These are phyloP conservation scores for Brachyptera risi DNA, from an alignment of 2,888 invertebrate genomes.

Conservation along the genomic window DNA sequence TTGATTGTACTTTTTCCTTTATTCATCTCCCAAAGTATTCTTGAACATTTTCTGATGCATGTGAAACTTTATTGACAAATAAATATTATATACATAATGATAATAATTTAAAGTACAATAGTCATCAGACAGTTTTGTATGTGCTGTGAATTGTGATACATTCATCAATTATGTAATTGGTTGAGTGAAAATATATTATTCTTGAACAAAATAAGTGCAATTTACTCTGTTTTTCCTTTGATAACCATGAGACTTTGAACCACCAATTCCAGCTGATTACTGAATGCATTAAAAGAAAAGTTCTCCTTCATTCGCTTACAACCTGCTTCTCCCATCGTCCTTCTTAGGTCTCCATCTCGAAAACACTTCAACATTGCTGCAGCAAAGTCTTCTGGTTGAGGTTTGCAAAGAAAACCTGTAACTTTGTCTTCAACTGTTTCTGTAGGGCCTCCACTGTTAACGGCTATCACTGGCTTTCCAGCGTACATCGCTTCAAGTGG, in stretches of 20 bases:
- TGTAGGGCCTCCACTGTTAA: slow-evolving; percentile 91
- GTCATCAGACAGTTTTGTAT: background rate
- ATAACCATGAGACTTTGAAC: slow-evolving; percentile 19
- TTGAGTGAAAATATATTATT: slow-evolving; percentile 3
- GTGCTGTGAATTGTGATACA: slow-evolving; percentile 15
- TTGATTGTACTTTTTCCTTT: too few relatives aligned
- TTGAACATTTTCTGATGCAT: too few relatives aligned
- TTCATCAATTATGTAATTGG: too few relatives aligned
- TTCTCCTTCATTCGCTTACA: slow-evolving; percentile 66
- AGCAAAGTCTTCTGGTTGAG: slow-evolving; percentile 67
- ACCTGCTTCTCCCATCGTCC: slow-evolving; percentile 72
- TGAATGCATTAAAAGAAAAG: slow-evolving; percentile 82
- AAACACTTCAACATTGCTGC: slow-evolving; percentile 69
- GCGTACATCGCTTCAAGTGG: slow-evolving; percentile 98
- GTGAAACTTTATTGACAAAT: too few relatives aligned
- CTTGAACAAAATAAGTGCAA: background rate
- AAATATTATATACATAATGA: too few relatives aligned
- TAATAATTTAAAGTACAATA: background rate
- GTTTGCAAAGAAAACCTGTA: slow-evolving; percentile 77
- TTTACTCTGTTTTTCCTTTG: slow-evolving; percentile 23
- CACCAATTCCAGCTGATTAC: slow-evolving; percentile 56
- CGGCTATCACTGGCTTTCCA: slow-evolving; percentile 89
- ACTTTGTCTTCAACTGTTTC: slow-evolving; percentile 81
- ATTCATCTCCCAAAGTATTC: too few relatives aligned
- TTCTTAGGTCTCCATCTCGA: slow-evolving; percentile 54